These are phyloP conservation scores for Arge pagana DNA, from an alignment of 2,888 invertebrate genomes.

Conservation along the genomic window DNA sequence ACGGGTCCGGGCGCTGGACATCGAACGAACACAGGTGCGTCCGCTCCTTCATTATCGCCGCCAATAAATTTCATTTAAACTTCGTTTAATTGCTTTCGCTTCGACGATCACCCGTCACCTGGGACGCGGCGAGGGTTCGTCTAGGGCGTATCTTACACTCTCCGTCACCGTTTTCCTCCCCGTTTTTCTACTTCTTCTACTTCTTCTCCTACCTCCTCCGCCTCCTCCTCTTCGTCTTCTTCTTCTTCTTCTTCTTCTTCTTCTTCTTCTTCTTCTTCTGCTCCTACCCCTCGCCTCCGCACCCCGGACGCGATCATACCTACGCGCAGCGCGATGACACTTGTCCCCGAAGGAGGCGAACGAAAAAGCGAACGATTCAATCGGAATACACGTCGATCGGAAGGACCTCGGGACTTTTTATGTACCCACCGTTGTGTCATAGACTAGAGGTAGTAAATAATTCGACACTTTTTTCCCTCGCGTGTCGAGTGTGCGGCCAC, in stretches of 20 bases:
- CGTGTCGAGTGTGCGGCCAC: not conserved
- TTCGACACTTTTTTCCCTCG: not conserved
- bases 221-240: no score
- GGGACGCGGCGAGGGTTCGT: no score
- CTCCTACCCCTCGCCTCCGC: not conserved
- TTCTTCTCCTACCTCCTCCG: no score
- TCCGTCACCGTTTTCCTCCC: constrained; percentile 17
- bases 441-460: no score
- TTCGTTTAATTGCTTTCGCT: constrained; percentile 24
- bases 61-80: constrained; percentile 46
- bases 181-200: no score
- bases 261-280: no score
- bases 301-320: not conserved
- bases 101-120: constrained; percentile 9
- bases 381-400: no score
- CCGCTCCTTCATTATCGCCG: constrained; percentile 49
- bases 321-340: not conserved
- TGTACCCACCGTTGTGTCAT: not conserved
- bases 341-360: no score
- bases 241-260: no score
- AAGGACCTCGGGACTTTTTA: not conserved
- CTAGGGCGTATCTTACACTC: no score
- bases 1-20: constrained; percentile 10
- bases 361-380: no score
- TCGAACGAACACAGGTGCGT: constrained; percentile 38